Conservation (phyloP, 2,113 vertebrate species). For the Psittacara wagleri region DNA sequence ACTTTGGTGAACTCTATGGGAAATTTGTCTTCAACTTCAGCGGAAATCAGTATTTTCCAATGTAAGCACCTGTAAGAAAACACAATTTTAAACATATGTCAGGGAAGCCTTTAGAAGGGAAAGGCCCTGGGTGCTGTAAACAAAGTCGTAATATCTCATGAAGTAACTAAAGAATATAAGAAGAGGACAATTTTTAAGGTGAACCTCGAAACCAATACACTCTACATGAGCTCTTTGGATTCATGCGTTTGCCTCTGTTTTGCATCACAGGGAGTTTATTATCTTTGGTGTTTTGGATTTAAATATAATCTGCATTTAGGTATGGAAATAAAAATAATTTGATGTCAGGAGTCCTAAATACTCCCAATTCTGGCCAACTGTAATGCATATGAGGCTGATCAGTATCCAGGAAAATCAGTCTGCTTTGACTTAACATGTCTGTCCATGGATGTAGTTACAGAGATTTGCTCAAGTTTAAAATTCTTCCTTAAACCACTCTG, state of each 20-base stretch:
- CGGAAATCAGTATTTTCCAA: neutral
- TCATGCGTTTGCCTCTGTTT: neutral
- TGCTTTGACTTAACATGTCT: neutral
- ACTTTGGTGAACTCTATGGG: neutral
- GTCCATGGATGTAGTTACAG: neutral
- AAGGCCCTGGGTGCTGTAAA: neutral
- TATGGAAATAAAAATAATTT: neutral
- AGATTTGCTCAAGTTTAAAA: neutral
- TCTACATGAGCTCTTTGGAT: neutral
- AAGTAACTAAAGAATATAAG: neutral
- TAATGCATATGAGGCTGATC: neutral
- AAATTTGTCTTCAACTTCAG: neutral
- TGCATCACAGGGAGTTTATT: neutral
- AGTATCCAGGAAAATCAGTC: neutral
- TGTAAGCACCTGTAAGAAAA: neutral
- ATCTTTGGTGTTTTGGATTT: neutral
- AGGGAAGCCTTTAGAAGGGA: neutral
- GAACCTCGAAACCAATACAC: fast-evolving
- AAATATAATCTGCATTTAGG: neutral
- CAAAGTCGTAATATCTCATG: neutral
- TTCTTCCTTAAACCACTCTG: neutral
- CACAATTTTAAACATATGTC: neutral
- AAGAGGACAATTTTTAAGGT: neutral
- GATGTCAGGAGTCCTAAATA: neutral
- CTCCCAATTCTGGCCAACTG: neutral